Conservation (phyloP, 2,113 vertebrate genomes). For the Apeltes quadracus region DNA sequence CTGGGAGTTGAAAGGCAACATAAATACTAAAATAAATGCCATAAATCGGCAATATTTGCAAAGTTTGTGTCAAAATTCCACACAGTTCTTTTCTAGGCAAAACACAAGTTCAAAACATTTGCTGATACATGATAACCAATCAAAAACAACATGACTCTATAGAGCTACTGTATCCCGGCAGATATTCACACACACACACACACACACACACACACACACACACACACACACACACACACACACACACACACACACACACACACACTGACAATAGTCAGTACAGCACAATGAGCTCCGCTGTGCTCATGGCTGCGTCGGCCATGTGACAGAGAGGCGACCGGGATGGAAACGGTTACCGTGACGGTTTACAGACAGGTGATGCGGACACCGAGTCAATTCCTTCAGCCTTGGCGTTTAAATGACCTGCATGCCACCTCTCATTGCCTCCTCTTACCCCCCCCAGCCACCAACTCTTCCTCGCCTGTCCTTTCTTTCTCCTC, state of each 20-base stretch:
- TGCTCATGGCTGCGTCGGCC: constrained; percentile 38
- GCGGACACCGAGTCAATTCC: constrained; percentile 71
- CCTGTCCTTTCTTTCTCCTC: constrained; percentile 59
- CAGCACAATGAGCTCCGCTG: constrained; percentile 30
- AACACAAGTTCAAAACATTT: constrained; percentile 21
- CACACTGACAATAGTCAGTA: constrained; percentile 16
- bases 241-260: constrained; percentile 16
- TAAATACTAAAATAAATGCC: neutral
- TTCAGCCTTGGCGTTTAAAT: constrained; percentile 89
- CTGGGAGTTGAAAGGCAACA: constrained; percentile 38
- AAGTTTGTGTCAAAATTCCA: neutral
- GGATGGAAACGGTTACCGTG: constrained; percentile 64
- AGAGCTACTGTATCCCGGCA: constrained; percentile 8
- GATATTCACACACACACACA: neutral
- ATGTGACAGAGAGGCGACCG: constrained; percentile 33
- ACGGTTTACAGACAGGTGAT: constrained; percentile 65
- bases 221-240: constrained; percentile 5
- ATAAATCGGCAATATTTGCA: neutral
- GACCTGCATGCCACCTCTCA: constrained; percentile 83
- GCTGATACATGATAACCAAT: neutral
- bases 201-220: neutral
- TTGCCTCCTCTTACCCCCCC: constrained; percentile 34
- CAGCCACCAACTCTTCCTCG: constrained; percentile 33
- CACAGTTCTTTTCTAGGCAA: neutral
- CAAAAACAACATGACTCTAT: neutral